Evolutionary conservation across 2,113 vertebrate genomes (phyloP).

Genomic region (Gadus macrocephalus): DNA sequence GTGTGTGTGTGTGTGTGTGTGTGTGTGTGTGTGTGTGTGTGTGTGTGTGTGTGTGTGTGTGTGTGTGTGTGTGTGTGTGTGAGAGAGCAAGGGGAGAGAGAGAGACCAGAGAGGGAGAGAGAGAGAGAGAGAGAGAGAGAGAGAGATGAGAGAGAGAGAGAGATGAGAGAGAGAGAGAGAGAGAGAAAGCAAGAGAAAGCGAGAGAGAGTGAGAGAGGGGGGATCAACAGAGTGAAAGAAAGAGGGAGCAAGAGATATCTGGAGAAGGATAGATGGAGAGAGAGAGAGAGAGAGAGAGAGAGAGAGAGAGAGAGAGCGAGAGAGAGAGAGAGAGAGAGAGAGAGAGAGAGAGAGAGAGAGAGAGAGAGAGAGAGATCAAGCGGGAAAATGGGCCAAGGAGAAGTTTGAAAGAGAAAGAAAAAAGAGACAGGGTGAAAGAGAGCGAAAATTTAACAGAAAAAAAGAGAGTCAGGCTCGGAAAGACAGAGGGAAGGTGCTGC

Average conservation of each 20-base stretch:
- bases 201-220: background rate
- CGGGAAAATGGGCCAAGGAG: background rate
- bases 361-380: background rate
- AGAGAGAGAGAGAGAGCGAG: background rate
- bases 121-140: background rate
- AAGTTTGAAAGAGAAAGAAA: no score
- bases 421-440: no score
- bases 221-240: background rate
- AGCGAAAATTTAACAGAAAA: no score
- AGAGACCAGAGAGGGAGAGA: slow-evolving; percentile 4
- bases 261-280: background rate
- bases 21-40: slow-evolving; percentile 1
- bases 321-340: background rate
- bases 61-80: background rate
- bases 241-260: no score
- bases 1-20: no score
- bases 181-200: background rate
- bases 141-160: background rate
- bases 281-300: background rate
- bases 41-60: slow-evolving; percentile 9
- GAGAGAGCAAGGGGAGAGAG: background rate
- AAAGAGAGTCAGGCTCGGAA: no score
- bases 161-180: background rate
- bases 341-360: background rate
- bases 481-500: no score